Evolutionary conservation across 2,797 vertebrate genomes (phyloP), one percentile per base, ranked within the genome.

Genomic region (Ambastaia sidthimunki): DNA sequence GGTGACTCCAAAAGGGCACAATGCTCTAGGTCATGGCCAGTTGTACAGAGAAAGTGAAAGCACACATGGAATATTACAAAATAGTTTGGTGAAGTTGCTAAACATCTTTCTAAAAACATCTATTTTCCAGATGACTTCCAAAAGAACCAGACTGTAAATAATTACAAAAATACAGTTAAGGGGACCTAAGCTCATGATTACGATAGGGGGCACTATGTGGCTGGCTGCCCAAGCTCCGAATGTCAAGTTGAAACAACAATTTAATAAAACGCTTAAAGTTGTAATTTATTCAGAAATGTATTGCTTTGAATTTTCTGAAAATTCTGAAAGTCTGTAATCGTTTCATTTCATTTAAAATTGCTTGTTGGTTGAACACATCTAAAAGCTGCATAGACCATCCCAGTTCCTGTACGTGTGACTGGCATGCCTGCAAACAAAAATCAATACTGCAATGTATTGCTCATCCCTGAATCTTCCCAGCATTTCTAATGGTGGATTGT

Each of bases 1-100:
- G 81, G 88, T 90, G 86, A 87, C 91, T 91, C 28, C 88, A 73
- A 87, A 90, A 92, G 83, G 85, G 84, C 83, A 48, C 82, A 60
- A 15, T 84, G 81, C 81, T 23, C 74, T 19, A 59, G 65, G 28
- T 67, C 25, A 57, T 13, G 18, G 75, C 73, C 18, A 74, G 28
- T 34, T 48, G 21, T 50, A 18, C 57, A 16, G 41, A 5, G 63
- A 60, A 60, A 50, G 44, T 25, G 44, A 71, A 44, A 65, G 50
- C 7, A n/a, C 13, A 47, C 23, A 23, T n/a, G 11, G 21, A 37
- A 11, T 7, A 65, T 37, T 34, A 37, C n/a, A 18, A 13, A 31
- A n/a, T 10, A 63, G 16, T 16, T 9, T 55, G 15, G 2, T 54
- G n/a, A 19, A 55, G 19, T 55, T 21, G 37, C 37, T 41, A 41